Evolutionary conservation across 1,140 invertebrate genomes (phyloP).

Genomic region (Nebria ingens): DNA sequence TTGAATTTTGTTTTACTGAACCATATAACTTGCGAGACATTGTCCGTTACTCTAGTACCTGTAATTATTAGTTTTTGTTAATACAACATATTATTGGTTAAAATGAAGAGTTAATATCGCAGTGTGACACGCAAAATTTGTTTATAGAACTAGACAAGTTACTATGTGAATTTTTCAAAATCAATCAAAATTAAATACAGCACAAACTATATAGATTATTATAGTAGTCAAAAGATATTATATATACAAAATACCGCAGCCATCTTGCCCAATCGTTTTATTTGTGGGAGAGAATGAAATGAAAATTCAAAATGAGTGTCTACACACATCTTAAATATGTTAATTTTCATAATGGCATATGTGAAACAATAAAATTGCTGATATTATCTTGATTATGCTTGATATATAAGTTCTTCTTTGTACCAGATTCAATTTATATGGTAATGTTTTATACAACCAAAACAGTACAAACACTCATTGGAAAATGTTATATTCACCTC

Average conservation of each 20-base stretch:
- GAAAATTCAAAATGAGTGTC: too few species aligned
- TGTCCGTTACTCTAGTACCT: conserved; percentile 7
- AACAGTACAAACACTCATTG: too few species aligned
- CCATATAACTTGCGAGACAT: conserved; percentile 6
- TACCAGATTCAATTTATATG: too few species aligned
- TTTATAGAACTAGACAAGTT: neutral
- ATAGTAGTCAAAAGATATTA: neutral
- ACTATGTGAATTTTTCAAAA: neutral
- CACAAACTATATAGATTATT: neutral
- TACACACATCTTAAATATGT: too few species aligned
- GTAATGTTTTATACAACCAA: too few species aligned
- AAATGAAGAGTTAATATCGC: neutral
- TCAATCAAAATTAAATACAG: neutral
- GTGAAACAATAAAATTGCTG: too few species aligned
- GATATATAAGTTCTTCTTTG: too few species aligned
- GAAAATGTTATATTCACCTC: too few species aligned
- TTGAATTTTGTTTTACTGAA: neutral
- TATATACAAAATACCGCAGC: conserved; percentile 1
- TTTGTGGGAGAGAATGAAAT: neutral
- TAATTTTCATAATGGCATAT: too few species aligned
- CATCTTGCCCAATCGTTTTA: conserved; percentile 5
- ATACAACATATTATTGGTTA: neutral
- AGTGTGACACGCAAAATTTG: neutral
- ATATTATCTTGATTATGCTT: too few species aligned
- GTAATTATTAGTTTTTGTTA: conserved; percentile 3